These are phyloP conservation scores for Athrips mouffetella DNA, from an alignment of 2,888 invertebrate species.

Conservation along the genomic window DNA sequence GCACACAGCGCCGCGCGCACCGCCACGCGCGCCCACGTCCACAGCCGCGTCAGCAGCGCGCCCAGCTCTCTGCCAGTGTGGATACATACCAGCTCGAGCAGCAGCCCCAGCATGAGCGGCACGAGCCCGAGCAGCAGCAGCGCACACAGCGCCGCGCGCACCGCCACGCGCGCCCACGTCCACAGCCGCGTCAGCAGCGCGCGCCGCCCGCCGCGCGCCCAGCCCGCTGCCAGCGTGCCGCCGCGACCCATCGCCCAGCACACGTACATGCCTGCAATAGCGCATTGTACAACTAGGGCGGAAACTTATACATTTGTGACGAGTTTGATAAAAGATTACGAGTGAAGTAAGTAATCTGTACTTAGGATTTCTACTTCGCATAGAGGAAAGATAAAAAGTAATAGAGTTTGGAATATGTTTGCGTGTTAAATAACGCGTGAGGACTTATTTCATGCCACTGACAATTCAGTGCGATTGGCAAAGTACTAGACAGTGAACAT, in stretches of 20 bases:
- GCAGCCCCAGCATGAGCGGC: conserved; percentile 93
- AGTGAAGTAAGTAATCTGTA: no score
- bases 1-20: conserved; percentile 88
- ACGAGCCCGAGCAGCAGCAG: conserved; percentile 91
- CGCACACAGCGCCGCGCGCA: conserved; percentile 87
- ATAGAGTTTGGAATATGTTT: no score
- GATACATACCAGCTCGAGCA: conserved; percentile 86
- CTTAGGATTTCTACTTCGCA: no score
- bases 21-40: conserved; percentile 86
- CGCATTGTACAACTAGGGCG: background rate
- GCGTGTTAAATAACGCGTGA: no score
- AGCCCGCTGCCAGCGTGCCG: conserved; percentile 87
- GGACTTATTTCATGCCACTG: no score
- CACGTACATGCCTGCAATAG: conserved; percentile 86
- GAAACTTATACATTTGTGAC: no score
- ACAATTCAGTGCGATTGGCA: no score
- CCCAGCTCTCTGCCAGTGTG: conserved; percentile 91
- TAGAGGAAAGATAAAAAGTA: no score
- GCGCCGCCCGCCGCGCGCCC: conserved; percentile 93
- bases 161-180: conserved; percentile 85
- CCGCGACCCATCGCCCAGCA: conserved; percentile 96
- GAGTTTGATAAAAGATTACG: no score
- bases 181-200: conserved; percentile 84
- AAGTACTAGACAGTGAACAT: no score
- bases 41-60: conserved; percentile 83